Conservation (phyloP, 64 coral and sea anemone species). For the Trachythela sp. region DNA sequence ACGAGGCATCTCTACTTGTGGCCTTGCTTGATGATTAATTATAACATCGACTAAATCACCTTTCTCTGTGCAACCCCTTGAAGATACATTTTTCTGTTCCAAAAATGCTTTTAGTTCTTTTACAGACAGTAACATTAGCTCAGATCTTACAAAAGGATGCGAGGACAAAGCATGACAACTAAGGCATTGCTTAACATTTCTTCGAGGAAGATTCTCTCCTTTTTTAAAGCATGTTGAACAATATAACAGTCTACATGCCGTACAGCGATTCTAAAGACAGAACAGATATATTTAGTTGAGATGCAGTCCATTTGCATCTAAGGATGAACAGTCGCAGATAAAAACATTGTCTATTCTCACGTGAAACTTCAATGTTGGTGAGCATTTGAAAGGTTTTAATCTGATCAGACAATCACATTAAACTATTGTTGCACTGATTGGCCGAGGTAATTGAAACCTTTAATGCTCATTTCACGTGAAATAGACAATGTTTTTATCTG, state of each 20-base stretch:
- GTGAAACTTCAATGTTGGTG: too few species aligned
- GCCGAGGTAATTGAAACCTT: too few species aligned
- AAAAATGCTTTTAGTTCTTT: conserved; percentile 24
- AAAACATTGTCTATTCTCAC: too few species aligned
- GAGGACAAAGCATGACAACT: conserved; percentile 10
- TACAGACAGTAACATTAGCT: neutral
- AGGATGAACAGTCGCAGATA: neutral
- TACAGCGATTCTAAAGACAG: neutral
- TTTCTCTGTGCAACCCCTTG: neutral
- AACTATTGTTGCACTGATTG: neutral
- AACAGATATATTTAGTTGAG: neutral
- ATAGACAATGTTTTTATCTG: too few species aligned
- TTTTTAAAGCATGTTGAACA: neutral
- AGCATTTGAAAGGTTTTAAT: too few species aligned
- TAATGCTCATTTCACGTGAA: too few species aligned
- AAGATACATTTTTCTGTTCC: neutral
- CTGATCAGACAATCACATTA: too few species aligned
- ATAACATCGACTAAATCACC: neutral
- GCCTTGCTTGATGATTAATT: neutral
- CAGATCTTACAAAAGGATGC: neutral
- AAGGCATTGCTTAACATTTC: neutral
- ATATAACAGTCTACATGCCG: neutral
- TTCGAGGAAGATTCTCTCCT: neutral
- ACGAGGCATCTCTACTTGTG: neutral
- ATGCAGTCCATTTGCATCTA: neutral